Evolutionary conservation across 2,113 vertebrate genomes (phyloP), one percentile per base, ranked within the genome.

Genomic region (Anser brachyrhynchus): DNA sequence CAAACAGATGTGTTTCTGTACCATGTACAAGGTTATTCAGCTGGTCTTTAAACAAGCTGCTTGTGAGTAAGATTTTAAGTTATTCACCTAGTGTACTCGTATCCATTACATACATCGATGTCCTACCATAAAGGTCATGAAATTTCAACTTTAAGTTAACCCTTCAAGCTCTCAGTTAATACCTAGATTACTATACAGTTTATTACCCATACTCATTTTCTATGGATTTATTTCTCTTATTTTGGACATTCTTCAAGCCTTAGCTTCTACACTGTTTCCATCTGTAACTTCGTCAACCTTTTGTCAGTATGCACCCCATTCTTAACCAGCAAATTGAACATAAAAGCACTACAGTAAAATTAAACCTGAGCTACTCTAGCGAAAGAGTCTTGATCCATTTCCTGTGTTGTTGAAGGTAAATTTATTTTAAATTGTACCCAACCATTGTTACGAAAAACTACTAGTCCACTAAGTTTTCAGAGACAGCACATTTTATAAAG

Each of bases 331-430:
- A 91, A 84, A 84, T 35, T 43, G 43, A 93, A 26, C 15, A 28
- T 1, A 1, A 74, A 88, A 90, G 26, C 19, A 73, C 35, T 23
- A 44, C 8, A 33, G 11, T 7, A 74, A 75, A 92, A 78, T 39
- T 33, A 58, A 64, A 54, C 2, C 3, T 1, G 9, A 76, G 7
- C 44, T 35, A 72, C 28, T 23, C 37, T 18, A 75, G 58, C 33
- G 19, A 21, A n/a, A n/a, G 13, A 49, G 6, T 17, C 55, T 55
- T 35, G 28, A 67, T 20, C 21, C 41, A 65, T 77, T 65, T 37
- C 62, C 8, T 0, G 0, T 0, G 0, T 1, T 49, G 29, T 31
- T 59, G 11, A 78, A 51, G 9, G 23, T 17, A 80, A 73, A 39
- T 26, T 33, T 58, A 72, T 65, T 19, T 67, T 62, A 25, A 64